Evolutionary conservation across 1,140 invertebrate species (phyloP), one percentile per base, ranked within the genome.

Genomic region (Grapholita molesta): DNA sequence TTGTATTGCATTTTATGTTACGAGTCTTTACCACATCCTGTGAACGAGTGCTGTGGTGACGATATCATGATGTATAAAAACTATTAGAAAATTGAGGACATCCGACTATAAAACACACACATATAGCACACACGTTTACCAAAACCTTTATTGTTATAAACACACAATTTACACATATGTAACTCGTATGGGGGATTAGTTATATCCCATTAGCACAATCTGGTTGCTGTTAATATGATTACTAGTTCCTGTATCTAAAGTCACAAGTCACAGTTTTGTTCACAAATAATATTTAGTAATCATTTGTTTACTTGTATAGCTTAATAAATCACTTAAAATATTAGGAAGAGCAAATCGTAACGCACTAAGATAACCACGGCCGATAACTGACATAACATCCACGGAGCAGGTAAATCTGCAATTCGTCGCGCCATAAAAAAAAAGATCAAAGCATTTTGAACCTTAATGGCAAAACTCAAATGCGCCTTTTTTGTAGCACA

Each of bases 391-490:
- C 55, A 61, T 61, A 25, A 61, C 25, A 61, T 67, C 67, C 66
- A 25, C 48, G 24, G 15, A 77, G 73, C 82, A 82, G 82, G 82
- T 82, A 84, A 80, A 79, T 79, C 82, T 70, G 80, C 78, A 77
- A 79, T 75, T 73, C 73, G 76, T 74, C 70, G 69, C 68, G 28
- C 24, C 48, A 64, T 52, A 18, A 18, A 21, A 70, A n/a, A 72
- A 72, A 72, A 69, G 28, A 67, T 64, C 24, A 69, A 67, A 70
- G 25, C 67, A 64, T 71, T 68, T 72, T 61, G 24, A 61, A 61
- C 55, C 55, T 61, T 61, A 61, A 61, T 61, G 55, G 55, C 25
- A 30, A 61, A 61, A 61, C 55, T 25, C 25, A 61, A n/a, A 61
- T 61, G 25, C n/a, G 24, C 15, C 24, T 61, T 61, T 61, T 61